Base-by-base conservation (phyloP, 1,140 invertebrate species). In the Calephelis virginiensis region DNA sequence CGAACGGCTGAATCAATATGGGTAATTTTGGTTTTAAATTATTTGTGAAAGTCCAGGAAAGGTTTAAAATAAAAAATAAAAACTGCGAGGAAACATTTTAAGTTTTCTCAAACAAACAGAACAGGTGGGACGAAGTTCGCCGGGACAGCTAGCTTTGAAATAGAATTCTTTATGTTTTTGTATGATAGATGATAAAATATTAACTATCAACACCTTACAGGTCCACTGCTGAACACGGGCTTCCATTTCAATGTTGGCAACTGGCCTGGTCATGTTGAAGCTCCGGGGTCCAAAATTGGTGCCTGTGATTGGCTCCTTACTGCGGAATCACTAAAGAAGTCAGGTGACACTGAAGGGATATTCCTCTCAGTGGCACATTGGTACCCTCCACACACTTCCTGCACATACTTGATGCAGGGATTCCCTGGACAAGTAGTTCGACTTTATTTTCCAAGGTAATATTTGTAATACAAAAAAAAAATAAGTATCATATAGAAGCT, bases 211-310 rank as follows among this genome's bases (percentile, higher is more conserved):
- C 1, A 43, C 3, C 40, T 8, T 8, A 43, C 71, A 94, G 96
- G 97, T 12, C 97, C 97, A 0, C 86, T 98, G 11, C 92, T 98
- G 10, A 97, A 97, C 82, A 97, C 97, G 0, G 97, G 97, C 0
- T 98, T 98, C 81, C 96, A 97, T 83, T 98, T 98, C 92, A 97
- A 97, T 89, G 97, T 97, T 17, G 97, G 96, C 60, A 97, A 97
- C 85, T 97, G 96, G 96, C 96, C 97, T 0, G 97, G 96, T 4
- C 96, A 97, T 81, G 96, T 97, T 63, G 96, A 98, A 74, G 96
- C 96, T 0, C 95, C 95, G 1, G 96, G 96, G 0, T 95, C 95
- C 2, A 94, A 94, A 70, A 96, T 97, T 66, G 96, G 95, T 7
- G 96, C 95, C 47, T 97, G 97, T 83, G 95, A 97, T 83, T 97